phyloP scores from a whole-genome alignment of 2,113 vertebrate species.

The Anguilla rostrata region DNA sequence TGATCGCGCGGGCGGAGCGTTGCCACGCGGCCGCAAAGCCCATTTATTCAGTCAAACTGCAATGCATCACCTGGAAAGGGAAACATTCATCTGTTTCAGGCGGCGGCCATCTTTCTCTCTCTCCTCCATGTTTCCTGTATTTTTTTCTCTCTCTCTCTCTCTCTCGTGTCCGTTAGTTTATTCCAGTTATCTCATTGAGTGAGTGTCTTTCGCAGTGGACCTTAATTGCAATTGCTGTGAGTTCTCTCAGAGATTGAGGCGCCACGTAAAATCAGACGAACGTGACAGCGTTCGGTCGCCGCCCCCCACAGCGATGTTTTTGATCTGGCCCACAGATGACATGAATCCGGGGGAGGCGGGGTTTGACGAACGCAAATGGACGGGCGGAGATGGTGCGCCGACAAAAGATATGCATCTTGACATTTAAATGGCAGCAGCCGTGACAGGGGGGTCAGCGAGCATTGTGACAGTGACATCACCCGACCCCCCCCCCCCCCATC shows the following conservation, averaged over 20 bases:
- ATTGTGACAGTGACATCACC: conserved; percentile 2
- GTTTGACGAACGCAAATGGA: neutral
- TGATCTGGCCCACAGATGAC: neutral
- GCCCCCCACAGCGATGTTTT: neutral
- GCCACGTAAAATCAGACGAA: neutral
- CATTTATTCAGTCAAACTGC: neutral
- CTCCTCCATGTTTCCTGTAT: neutral
- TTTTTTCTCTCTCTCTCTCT: neutral
- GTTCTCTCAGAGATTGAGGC: neutral
- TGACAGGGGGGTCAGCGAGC: neutral
- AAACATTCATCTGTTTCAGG: neutral
- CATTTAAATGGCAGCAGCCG: neutral
- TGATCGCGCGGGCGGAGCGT: neutral
- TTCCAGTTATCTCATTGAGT: neutral
- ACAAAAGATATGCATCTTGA: neutral
- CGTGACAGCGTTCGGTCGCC: neutral
- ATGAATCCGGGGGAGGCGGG: neutral
- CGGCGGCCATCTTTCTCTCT: neutral
- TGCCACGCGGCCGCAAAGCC: neutral
- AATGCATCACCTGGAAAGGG: conserved; percentile 1
- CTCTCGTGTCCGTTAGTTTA: neutral
- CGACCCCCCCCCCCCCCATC: neutral
- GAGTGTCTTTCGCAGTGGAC: neutral
- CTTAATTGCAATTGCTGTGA: neutral
- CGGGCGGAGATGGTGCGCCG: neutral